A percentile compares a stretch with the other conserved stretches of the same genome.
Conservation (phyloP, 2,113 vertebrate genomes). For the Apistogramma diplotaenia region DNA sequence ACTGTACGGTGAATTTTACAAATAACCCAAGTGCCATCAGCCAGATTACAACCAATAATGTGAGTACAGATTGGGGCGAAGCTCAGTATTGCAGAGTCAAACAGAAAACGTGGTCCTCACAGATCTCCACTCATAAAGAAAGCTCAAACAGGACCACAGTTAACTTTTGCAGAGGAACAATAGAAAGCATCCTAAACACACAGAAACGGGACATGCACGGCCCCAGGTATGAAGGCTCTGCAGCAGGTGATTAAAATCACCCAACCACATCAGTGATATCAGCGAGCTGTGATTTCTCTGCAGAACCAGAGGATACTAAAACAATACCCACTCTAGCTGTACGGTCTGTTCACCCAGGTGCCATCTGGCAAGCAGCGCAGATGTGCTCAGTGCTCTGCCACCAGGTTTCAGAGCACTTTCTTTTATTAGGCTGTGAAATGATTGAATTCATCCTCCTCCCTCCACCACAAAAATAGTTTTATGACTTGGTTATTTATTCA, state of each 20-base stretch:
- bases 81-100: neutral
- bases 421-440: neutral
- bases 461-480: neutral
- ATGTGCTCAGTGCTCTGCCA: neutral
- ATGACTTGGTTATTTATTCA: neutral
- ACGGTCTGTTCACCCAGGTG: neutral
- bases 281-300: neutral
- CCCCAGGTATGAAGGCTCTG: neutral
- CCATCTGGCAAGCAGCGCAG: neutral
- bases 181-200: neutral
- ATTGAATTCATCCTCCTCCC: neutral
- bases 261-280: neutral
- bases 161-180: neutral
- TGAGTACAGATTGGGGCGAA: neutral
- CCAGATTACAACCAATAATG: neutral
- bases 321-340: neutral
- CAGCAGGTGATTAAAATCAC: neutral
- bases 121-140: neutral
- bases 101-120: neutral
- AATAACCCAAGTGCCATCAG: neutral
- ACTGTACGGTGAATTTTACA: neutral
- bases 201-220: neutral
- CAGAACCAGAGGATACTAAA: neutral
- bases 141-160: neutral
- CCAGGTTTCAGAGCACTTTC: neutral